Percentiles rank a stretch among this genome's conserved stretches.
phyloP scores from a whole-genome alignment of 2,888 invertebrate genomes.

The Aromia moschata region DNA sequence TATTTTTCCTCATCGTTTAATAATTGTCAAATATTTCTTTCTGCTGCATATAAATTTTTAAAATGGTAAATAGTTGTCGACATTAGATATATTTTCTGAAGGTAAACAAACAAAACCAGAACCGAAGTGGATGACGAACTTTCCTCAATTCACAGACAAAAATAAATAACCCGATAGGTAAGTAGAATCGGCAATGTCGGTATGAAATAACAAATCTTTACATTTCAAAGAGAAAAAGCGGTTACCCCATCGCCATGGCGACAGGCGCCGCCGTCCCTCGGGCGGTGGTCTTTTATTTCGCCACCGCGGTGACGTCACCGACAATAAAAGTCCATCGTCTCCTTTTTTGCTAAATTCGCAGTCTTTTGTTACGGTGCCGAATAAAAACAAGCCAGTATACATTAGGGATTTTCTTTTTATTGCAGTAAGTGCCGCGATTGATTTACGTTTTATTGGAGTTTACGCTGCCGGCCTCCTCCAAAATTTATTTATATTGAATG shows the following conservation, averaged over 20 bases:
- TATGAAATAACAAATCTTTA: constrained; percentile 3
- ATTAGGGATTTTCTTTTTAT: constrained; percentile 39
- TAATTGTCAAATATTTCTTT: too few species aligned
- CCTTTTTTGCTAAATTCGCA: constrained; percentile 41
- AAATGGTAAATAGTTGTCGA: too few species aligned
- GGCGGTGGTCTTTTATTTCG: constrained; percentile 24
- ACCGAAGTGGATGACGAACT: too few species aligned
- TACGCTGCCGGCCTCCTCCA: constrained; percentile 1
- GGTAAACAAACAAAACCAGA: too few species aligned
- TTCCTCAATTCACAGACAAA: neutral
- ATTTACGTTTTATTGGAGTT: constrained; percentile 30
- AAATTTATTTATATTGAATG: constrained; percentile 13
- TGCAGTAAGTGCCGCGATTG: constrained; percentile 35
- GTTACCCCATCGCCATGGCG: constrained; percentile 23
- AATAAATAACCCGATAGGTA: neutral
- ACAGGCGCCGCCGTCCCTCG: constrained; percentile 23
- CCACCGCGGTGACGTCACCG: constrained; percentile 29
- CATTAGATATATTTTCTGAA: too few species aligned
- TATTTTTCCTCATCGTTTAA: too few species aligned
- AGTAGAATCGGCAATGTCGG: neutral
- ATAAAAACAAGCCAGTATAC: constrained; percentile 37
- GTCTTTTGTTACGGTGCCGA: constrained; percentile 38
- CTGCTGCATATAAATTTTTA: too few species aligned
- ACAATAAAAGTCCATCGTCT: constrained; percentile 34
- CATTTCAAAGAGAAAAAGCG: constrained; percentile 18